phyloP scores from a whole-genome alignment of 2,113 vertebrate species.

The Nanorana parkeri region DNA sequence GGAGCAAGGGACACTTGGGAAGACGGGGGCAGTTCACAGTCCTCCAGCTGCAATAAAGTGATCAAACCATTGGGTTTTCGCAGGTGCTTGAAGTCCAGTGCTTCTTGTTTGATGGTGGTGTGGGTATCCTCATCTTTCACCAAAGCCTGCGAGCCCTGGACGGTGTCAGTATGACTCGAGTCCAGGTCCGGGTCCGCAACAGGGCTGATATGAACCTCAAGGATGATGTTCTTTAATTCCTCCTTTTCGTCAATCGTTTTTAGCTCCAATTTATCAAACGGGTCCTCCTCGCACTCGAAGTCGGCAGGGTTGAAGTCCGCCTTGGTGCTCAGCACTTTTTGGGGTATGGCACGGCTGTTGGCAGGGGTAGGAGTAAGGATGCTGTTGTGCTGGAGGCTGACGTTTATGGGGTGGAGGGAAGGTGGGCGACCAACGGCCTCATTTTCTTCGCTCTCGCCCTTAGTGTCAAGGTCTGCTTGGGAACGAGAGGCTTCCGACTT shows the following conservation, averaged over 20 bases:
- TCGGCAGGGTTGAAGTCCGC: constrained; percentile 92
- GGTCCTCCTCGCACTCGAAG: constrained; percentile 97
- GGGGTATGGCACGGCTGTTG: constrained; percentile 75
- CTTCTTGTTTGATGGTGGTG: constrained; percentile 71
- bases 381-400: constrained; percentile 87
- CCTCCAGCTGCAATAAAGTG: constrained; percentile 85
- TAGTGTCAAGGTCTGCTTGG: constrained; percentile 62
- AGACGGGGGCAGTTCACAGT: constrained; percentile 80
- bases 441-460: constrained; percentile 64
- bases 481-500: constrained; percentile 67
- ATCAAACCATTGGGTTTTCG: constrained; percentile 95
- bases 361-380: constrained; percentile 95
- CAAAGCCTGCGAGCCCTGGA: constrained; percentile 61
- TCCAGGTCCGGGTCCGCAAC: constrained; percentile 69
- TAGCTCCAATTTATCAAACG: constrained; percentile 94
- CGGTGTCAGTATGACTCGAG: constrained; percentile 63
- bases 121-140: constrained; percentile 74
- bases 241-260: constrained; percentile 96
- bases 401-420: constrained; percentile 89
- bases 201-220: constrained; percentile 81
- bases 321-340: constrained; percentile 77
- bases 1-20: constrained; percentile 81
- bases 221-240: constrained; percentile 92
- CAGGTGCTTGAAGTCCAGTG: constrained; percentile 77
- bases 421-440: constrained; percentile 73